Evolutionary conservation across 2,797 vertebrate genomes (phyloP), one percentile per base, ranked within the genome.

Genomic region (Morus bassanus): DNA sequence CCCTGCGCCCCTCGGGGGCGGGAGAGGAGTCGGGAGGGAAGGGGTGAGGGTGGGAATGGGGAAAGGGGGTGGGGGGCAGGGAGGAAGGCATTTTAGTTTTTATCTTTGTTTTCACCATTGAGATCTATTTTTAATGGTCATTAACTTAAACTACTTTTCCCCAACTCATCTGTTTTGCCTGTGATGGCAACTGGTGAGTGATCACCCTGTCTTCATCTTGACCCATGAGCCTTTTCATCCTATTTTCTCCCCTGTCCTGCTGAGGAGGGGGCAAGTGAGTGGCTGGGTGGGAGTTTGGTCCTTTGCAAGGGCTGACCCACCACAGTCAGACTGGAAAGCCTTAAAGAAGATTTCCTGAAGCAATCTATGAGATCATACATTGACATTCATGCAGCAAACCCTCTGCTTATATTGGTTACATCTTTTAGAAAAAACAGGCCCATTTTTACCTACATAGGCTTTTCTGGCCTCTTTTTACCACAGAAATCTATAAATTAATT

Each of bases 21-120:
- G 43, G 15, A 41, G 6, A n/a, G 5, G 16, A 3, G 28, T 8
- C 1, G 0, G 22, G 11, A 21, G 13, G 1, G 48, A 22, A 27
- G 11, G 11, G 10, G 4, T 22, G 12, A 33, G 33, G 54, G 2
- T 33, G 54, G 18, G 17, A 33, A 3, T 4, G 31, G 33, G 2
- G 8, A 51, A 7, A 9, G 16, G 23, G 2, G 9, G 23, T 24
- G 45, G 19, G 10, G 9, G 45, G 45, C 45, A 46, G 19, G 45
- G 45, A 46, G 19, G 45, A 46, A 46, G 45, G 45, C 8, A 10
- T 57, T 57, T 65, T 43, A 50, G 4, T 12, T 43, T 57, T 61
- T 22, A 1, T 23, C 16, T 64, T 73, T 63, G 18, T 37, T 35
- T 63, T 63, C 27, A 27, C 11, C 18, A 61, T 5, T 17, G 3